A percentile compares a stretch with the other conserved stretches of the same genome.
phyloP scores from a whole-genome alignment of 2,797 vertebrate genomes.

The Octomys mimax region DNA sequence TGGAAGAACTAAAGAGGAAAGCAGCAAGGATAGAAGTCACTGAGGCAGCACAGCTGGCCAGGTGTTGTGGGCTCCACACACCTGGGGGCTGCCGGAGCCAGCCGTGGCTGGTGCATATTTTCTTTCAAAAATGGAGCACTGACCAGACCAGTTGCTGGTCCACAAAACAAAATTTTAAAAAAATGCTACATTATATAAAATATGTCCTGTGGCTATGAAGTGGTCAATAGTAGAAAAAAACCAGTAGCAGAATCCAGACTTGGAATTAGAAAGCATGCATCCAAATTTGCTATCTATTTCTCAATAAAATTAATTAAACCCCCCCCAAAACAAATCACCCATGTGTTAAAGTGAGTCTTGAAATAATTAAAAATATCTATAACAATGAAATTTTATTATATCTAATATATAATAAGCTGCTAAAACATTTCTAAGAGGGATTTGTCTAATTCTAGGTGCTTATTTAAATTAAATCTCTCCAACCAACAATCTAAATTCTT shows the following conservation, averaged over 20 bases:
- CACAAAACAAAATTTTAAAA: background rate
- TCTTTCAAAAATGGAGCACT: background rate
- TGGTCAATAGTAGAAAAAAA: background rate
- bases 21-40: background rate
- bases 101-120: fast-evolving
- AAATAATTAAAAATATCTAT: background rate
- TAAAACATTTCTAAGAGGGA: background rate
- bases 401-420: background rate
- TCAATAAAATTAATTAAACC: no score
- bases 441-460: background rate
- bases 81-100: background rate
- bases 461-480: background rate
- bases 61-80: background rate
- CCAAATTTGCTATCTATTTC: background rate
- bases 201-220: background rate
- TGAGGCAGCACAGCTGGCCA: background rate
- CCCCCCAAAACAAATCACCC: background rate
- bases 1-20: background rate
- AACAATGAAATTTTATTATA: background rate
- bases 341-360: background rate
- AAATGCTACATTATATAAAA: background rate
- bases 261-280: no score
- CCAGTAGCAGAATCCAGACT: background rate
- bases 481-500: background rate
- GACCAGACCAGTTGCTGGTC: background rate